phyloP scores from a whole-genome alignment of 2,797 vertebrate species.

The Argyrosomus regius region DNA sequence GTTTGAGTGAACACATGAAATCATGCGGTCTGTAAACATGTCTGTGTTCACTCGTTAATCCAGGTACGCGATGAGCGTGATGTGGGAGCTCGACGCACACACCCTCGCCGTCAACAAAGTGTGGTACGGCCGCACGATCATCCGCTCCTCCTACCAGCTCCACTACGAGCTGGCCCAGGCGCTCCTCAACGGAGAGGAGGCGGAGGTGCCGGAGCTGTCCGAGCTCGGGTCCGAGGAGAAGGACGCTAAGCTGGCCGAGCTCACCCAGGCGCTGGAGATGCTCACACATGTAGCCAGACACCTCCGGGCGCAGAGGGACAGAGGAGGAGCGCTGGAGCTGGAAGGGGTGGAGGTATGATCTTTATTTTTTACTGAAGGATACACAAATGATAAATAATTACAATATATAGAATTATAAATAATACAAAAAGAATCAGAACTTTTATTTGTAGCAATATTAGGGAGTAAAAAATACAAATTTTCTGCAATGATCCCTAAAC shows the following conservation, averaged over 20 bases:
- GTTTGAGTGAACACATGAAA: too few species aligned
- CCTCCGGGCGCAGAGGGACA: slow-evolving; percentile 87
- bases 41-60: neutral
- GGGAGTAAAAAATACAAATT: too few species aligned
- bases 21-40: neutral
- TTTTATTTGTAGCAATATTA: too few species aligned
- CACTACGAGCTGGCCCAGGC: slow-evolving; percentile 94
- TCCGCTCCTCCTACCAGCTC: slow-evolving; percentile 95
- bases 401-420: too few species aligned
- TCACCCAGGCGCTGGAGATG: slow-evolving; percentile 87
- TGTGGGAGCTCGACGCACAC: slow-evolving; percentile 91
- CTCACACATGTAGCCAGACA: slow-evolving; percentile 89
- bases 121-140: slow-evolving; percentile 89
- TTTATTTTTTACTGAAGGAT: too few species aligned
- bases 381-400: too few species aligned
- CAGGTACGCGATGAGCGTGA: slow-evolving; percentile 94
- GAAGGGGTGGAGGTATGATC: slow-evolving; percentile 90
- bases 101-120: slow-evolving; percentile 85
- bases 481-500: too few species aligned
- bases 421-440: too few species aligned
- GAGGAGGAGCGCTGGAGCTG: slow-evolving; percentile 92
- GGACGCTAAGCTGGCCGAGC: slow-evolving; percentile 77
- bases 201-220: slow-evolving; percentile 86
- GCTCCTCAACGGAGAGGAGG: slow-evolving; percentile 87
- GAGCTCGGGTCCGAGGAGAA: slow-evolving; percentile 70